phyloP scores from a whole-genome alignment of 2,797 vertebrate genomes.

The Pachyuromys duprasi region DNA sequence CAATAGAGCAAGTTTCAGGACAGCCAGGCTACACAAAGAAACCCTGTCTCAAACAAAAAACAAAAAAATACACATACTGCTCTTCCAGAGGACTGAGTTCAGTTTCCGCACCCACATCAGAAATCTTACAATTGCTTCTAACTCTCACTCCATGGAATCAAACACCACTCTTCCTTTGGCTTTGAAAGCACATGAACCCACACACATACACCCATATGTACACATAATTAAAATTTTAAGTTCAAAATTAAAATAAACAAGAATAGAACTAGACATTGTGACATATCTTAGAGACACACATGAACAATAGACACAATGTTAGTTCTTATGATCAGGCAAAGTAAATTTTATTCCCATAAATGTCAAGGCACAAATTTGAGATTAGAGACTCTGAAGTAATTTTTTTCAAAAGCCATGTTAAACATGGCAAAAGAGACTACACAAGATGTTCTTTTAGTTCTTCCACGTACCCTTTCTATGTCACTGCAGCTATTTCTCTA shows the following conservation, averaged over 20 bases:
- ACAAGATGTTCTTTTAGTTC: not conserved
- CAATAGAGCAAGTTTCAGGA: not conserved
- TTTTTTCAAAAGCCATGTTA: conserved; percentile 15
- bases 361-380: conserved; percentile 5
- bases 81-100: not conserved
- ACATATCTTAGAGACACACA: not conserved
- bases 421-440: not conserved
- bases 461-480: conserved; percentile 12
- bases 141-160: not conserved
- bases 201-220: too few relatives aligned
- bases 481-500: not conserved
- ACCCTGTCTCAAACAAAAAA: not conserved
- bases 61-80: not conserved
- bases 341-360: conserved; percentile 40
- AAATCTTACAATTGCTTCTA: not conserved
- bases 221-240: too few relatives aligned
- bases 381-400: not conserved
- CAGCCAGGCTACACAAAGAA: not conserved
- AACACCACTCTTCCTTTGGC: too few relatives aligned
- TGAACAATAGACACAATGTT: too few relatives aligned
- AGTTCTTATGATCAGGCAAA: too few relatives aligned
- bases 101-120: not conserved
- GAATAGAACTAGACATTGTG: too few relatives aligned
- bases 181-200: too few relatives aligned
- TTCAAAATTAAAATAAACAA: too few relatives aligned